These are phyloP conservation scores for Stenchaetothrips biformis DNA, from an alignment of 2,888 invertebrate species.

Conservation along the genomic window DNA sequence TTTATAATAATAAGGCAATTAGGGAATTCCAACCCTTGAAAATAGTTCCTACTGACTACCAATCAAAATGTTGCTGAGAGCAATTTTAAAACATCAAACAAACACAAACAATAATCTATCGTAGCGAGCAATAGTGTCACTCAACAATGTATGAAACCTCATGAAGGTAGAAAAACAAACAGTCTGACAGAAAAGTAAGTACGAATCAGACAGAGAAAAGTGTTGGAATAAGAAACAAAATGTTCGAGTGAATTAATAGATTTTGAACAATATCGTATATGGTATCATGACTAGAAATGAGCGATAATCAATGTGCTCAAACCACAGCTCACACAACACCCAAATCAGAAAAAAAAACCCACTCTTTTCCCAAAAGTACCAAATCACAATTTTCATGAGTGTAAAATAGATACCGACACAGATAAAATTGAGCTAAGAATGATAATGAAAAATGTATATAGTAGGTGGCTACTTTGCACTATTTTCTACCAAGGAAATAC, in stretches of 20 bases:
- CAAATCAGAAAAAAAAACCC: not conserved
- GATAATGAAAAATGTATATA: not conserved
- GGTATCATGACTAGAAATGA: constrained; percentile 8
- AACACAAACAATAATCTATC: no score
- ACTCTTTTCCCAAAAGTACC: not conserved
- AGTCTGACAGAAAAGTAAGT: no score
- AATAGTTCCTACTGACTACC: no score
- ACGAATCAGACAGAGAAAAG: no score
- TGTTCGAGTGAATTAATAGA: no score
- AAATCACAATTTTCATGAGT: not conserved
- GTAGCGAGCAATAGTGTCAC: no score
- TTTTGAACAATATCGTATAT: not conserved
- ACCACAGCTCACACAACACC: not conserved
- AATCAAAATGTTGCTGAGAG: no score
- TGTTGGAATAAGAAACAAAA: no score
- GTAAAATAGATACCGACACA: not conserved
- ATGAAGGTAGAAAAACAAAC: no score
- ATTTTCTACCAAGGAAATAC: not conserved
- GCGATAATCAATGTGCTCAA: not conserved
- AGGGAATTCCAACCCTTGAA: no score
- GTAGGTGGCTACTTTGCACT: not conserved
- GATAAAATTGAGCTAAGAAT: not conserved
- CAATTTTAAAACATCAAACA: no score
- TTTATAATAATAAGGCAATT: not conserved
- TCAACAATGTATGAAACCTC: no score